Percentiles rank a stretch among this genome's conserved stretches.
These are phyloP conservation scores for Potamarius usumacintae DNA, from an alignment of 2,113 vertebrate genomes.

Conservation along the genomic window DNA sequence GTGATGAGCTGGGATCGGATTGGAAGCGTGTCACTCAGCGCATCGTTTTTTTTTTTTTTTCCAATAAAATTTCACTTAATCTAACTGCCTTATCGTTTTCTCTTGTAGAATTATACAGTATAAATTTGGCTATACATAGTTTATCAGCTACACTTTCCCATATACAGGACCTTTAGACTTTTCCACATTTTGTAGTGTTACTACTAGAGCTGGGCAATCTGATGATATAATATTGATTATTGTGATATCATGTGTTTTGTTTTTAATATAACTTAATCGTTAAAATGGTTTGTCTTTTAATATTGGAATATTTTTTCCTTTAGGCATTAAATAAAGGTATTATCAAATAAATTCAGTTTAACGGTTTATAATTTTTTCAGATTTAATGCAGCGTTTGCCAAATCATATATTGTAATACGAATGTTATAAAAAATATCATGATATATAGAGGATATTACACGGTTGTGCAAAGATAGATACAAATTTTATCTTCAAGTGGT, in stretches of 20 bases:
- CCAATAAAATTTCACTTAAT: slow-evolving; percentile 40
- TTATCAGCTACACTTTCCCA: neutral
- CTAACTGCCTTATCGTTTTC: neutral
- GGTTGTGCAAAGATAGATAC: too few species aligned
- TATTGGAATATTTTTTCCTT: too few species aligned
- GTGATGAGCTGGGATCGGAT: neutral
- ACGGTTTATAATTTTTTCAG: too few species aligned
- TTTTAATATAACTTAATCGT: neutral
- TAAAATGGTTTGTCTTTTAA: neutral
- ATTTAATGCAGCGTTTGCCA: too few species aligned
- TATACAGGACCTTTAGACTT: neutral
- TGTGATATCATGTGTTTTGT: neutral
- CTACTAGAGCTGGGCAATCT: neutral
- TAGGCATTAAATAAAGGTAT: too few species aligned
- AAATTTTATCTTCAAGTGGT: too few species aligned
- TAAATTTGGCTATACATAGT: neutral
- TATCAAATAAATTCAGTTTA: too few species aligned
- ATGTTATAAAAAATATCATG: too few species aligned
- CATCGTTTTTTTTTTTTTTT: slow-evolving; percentile 25
- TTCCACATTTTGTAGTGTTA: neutral
- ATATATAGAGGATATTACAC: too few species aligned
- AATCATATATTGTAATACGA: too few species aligned
- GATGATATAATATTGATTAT: neutral
- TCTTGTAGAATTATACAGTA: neutral
- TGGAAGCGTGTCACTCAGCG: slow-evolving; percentile 1